A percentile compares a stretch with the other conserved stretches of the same genome.
Evolutionary conservation across 2,113 vertebrate genomes (phyloP).

Genomic region (Rynchops niger): DNA sequence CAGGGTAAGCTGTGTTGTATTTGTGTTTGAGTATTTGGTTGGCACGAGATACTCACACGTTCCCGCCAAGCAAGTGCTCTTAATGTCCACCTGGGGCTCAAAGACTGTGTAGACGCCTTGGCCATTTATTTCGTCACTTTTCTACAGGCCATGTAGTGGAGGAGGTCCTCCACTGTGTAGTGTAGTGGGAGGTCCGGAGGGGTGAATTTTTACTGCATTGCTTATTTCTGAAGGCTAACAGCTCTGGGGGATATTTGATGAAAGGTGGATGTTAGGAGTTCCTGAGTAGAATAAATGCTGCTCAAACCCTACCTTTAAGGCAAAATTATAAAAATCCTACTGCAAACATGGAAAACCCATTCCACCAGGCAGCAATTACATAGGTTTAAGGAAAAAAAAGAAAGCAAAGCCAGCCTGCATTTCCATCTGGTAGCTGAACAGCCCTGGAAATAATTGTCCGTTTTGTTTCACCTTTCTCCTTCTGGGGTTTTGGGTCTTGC

Average conservation of each 20-base stretch:
- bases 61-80: not conserved
- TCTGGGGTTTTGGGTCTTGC: not conserved
- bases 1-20: not conserved
- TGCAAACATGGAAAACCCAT: not conserved
- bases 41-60: rapidly evolving
- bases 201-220: not conserved
- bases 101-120: not conserved
- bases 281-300: not conserved
- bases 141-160: not conserved
- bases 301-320: not conserved
- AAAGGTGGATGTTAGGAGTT: not conserved
- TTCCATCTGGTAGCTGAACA: not conserved
- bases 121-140: not conserved
- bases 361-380: not conserved
- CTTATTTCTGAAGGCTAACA: not conserved
- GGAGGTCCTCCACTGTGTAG: no score
- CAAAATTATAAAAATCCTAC: not conserved
- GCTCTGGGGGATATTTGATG: not conserved
- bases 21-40: not conserved
- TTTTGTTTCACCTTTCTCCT: not conserved
- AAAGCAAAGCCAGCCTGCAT: not conserved
- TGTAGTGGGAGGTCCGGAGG: not conserved
- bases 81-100: not conserved
- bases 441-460: not conserved
- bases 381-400: not conserved